phyloP scores from a whole-genome alignment of 2,797 vertebrate genomes.

The Gymnopithys bicolor region DNA sequence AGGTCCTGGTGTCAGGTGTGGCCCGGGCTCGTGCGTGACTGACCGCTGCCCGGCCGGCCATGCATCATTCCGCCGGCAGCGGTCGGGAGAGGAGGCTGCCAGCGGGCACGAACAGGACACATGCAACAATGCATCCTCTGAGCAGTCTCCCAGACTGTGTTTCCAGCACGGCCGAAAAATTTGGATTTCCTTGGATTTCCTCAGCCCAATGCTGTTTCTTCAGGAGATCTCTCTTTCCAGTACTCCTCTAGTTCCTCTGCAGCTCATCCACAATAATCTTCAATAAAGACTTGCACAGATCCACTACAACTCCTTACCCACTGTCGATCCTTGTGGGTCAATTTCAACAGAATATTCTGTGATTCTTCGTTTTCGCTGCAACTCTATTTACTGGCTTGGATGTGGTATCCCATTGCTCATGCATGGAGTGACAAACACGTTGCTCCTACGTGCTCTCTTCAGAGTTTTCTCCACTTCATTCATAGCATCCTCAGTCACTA shows the following conservation, averaged over 20 bases:
- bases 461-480: neutral
- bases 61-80: accelerated
- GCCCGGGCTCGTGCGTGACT: accelerated
- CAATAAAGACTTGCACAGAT: accelerated
- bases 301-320: accelerated
- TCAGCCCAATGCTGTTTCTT: neutral
- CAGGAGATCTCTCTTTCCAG: neutral
- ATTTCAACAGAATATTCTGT: neutral
- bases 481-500: neutral
- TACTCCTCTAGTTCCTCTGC: neutral
- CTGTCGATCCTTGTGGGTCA: neutral
- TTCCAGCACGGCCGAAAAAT: neutral
- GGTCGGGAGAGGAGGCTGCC: accelerated
- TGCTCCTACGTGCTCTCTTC: too few species aligned
- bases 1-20: accelerated
- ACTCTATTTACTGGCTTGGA: accelerated
- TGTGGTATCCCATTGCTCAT: neutral
- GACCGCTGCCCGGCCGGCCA: neutral
- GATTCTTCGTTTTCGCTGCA: neutral
- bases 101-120: neutral
- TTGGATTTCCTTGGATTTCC: neutral
- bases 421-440: neutral
- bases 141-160: neutral
- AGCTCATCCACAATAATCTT: neutral
- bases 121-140: accelerated